Evolutionary conservation across 2,888 invertebrate genomes (phyloP).

Genomic region (Clanis bilineata): DNA sequence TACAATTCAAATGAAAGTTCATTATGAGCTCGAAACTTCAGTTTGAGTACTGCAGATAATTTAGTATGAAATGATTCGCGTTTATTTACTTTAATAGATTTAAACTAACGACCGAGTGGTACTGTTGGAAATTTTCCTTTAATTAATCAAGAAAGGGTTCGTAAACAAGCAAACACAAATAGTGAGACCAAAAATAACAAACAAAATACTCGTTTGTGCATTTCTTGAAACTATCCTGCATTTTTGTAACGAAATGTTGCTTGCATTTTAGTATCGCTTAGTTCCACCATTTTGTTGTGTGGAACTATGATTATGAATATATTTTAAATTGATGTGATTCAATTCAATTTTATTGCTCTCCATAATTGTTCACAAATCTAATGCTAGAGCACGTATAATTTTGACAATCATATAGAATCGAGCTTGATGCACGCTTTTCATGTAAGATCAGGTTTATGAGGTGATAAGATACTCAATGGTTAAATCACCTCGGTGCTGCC

Average conservation of each 20-base stretch:
- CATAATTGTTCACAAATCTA: too few species aligned
- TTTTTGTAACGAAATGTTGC: neutral
- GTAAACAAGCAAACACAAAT: neutral
- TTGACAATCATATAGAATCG: too few species aligned
- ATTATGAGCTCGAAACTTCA: slow-evolving; percentile 6
- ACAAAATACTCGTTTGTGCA: neutral
- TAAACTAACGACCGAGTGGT: neutral
- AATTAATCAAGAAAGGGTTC: slow-evolving; percentile 9
- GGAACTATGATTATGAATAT: too few species aligned
- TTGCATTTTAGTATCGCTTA: neutral
- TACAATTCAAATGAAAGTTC: slow-evolving; percentile 10
- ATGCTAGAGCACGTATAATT: too few species aligned
- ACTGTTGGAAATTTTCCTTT: neutral
- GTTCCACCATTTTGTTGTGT: neutral
- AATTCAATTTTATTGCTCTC: too few species aligned
- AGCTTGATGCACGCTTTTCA: too few species aligned
- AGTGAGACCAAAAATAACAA: neutral
- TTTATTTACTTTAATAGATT: slow-evolving; percentile 2
- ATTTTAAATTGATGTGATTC: too few species aligned
- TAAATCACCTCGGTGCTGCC: too few species aligned
- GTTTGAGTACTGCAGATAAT: slow-evolving; percentile 10
- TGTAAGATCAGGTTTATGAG: too few species aligned
- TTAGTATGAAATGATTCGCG: slow-evolving; percentile 9
- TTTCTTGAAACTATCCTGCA: neutral
- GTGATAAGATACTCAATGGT: too few species aligned